Evolutionary conservation across 2,113 vertebrate species (phyloP), one percentile per base, ranked within the genome.

Genomic region (Oryzias curvinotus): DNA sequence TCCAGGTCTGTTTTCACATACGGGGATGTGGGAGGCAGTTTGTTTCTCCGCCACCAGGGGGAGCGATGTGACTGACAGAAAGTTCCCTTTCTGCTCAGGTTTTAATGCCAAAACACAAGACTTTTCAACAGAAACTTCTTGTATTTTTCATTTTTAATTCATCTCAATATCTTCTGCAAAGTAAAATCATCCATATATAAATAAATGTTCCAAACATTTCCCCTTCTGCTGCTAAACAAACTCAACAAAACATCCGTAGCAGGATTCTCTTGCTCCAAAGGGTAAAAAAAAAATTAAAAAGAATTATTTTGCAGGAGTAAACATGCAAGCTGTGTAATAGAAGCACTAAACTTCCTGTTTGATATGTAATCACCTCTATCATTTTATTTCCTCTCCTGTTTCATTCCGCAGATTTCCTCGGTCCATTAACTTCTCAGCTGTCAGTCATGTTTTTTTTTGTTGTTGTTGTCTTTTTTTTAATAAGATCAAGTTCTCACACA

Each of bases 301-400:
- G 7, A 36, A 36, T 36, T 8, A 96, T 94, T 60, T 90, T 98
- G 91, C 91, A 96, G 93, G 95, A 96, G 25, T 1, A 5, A n/a
- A n/a, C n/a, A n/a, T n/a, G 28, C 17, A 18, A 10, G 25, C 44
- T 12, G 16, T 62, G 5, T 15, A 2, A 19, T 14, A 17, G 43
- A 16, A 23, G 12, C 19, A 52, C 21, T 16, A 4, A 5, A 15
- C 41, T 10, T 30, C 7, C 4, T 25, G 26, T 43, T 56, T 48
- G 14, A 19, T 16, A 23, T 23, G 7, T 2, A 43, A 8, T 30
- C 25, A 18, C 28, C 4, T n/a, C n/a, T n/a, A n/a, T n/a, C n/a
- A n/a, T n/a, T n/a, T n/a, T n/a, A n/a, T 44, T 7, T 44, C 25
- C 44, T 12, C 4, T 51, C 1, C 30, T 60, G 52, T 28, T 4